These are phyloP conservation scores for Pammene aurita DNA, from an alignment of 2,888 invertebrate species.

Conservation along the genomic window DNA sequence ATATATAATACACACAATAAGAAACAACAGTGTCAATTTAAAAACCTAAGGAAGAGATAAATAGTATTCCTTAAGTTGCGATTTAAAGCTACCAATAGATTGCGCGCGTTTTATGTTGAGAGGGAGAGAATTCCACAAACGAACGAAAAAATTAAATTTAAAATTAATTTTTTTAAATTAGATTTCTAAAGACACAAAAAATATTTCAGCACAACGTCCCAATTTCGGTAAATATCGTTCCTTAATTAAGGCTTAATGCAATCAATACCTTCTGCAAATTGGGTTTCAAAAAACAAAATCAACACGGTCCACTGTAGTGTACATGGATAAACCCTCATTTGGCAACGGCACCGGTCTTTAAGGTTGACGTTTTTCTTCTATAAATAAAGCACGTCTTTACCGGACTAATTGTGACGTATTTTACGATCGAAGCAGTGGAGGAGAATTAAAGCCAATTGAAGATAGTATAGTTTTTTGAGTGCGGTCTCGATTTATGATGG, in stretches of 20 bases:
- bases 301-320: conserved; percentile 53
- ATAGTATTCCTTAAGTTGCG: too few relatives aligned
- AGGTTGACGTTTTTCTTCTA: conserved; percentile 59
- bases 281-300: conserved; percentile 47
- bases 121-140: too few relatives aligned
- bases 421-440: conserved; percentile 67
- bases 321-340: conserved; percentile 62
- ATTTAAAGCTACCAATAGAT: too few relatives aligned
- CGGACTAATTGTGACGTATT: conserved; percentile 79
- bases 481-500: conserved; percentile 69
- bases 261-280: conserved; percentile 53
- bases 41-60: too few relatives aligned
- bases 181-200: conserved; percentile 21
- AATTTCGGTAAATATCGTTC: conserved; percentile 38
- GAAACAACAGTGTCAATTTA: too few relatives aligned
- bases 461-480: conserved; percentile 70
- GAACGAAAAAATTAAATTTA: too few relatives aligned
- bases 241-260: conserved; percentile 48
- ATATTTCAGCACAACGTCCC: conserved; percentile 26
- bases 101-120: too few relatives aligned
- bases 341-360: conserved; percentile 62
- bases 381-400: conserved; percentile 66
- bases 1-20: too few relatives aligned
- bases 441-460: conserved; percentile 72
- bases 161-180: too few relatives aligned